Base-by-base conservation (phyloP, 2,797 vertebrate genomes). In the Chiroxiphia lanceolata region DNA sequence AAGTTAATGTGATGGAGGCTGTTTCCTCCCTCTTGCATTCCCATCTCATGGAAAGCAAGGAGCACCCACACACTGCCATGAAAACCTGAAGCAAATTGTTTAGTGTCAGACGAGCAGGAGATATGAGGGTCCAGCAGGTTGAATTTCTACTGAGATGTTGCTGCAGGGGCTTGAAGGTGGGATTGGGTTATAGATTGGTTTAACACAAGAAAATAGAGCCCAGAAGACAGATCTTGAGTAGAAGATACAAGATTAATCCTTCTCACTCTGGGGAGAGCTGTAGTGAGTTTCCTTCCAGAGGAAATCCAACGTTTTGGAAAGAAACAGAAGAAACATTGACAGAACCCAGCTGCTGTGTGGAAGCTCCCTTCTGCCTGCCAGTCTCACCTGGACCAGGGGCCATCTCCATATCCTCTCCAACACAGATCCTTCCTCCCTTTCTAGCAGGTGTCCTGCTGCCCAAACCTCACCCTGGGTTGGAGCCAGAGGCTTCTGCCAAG, bases 361-460 rank as follows among this genome's bases (percentile, higher is more conserved):
- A 42, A 77, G 31, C 51, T 89, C 25, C 70, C 47, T 80, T 75
- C 71, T 36, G 44, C 45, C 20, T 47, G 20, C 50, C 36, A 42
- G 0, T 6, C 23, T 31, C 82, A 57, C 2, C 1, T 26, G 29
- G 6, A n/a, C 9, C 2, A 14, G 33, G 27, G 23, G 50, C 34
- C 23, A 9, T 27, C 64, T 70, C 77, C 57, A 40, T 0, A 0
- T 80, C 42, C 68, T 67, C 25, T 45, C 69, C 1, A 1, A 15
- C 13, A 72, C n/a, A 85, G 44, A 83, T 40, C 47, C 31, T 61
- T 59, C 44, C 63, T 84, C 59, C 44, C 34, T 27, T 57, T 38
- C 71, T n/a, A 59, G 69, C 40, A 29, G 29, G 40, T 20, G 29
- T 83, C 33, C 59, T 72, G 59, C 71, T 79, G 47, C 64, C 75